Evolutionary conservation across 1,140 invertebrate species (phyloP).

Genomic region (Conus ventricosus): DNA sequence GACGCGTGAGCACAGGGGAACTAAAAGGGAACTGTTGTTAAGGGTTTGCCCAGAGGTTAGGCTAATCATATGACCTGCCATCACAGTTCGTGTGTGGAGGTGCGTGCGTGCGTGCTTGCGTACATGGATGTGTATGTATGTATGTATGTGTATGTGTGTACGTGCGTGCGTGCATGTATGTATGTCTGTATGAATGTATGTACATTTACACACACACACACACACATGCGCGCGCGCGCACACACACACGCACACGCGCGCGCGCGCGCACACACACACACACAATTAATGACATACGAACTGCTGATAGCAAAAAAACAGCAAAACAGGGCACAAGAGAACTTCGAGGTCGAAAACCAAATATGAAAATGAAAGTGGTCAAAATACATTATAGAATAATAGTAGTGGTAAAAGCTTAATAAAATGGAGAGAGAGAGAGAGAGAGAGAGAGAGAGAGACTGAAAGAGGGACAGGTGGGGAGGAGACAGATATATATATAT

Average conservation of each 20-base stretch:
- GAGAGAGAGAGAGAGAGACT: too few species aligned
- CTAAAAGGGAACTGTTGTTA: too few species aligned
- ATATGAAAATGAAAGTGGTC: too few species aligned
- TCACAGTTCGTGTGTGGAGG: background rate
- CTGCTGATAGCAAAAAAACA: too few species aligned
- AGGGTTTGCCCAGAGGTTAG: too few species aligned
- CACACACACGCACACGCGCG: background rate
- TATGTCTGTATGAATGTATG: background rate
- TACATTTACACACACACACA: constrained; percentile 4
- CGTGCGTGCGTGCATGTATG: background rate
- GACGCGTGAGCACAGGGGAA: background rate
- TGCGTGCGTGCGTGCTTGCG: background rate
- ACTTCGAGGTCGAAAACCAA: too few species aligned
- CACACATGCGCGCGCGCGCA: background rate
- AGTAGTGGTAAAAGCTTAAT: too few species aligned
- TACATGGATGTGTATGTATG: background rate
- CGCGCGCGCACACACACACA: background rate
- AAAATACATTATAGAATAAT: too few species aligned
- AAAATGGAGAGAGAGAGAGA: too few species aligned
- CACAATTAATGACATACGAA: background rate
- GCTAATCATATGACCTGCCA: background rate
- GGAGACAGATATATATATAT: too few species aligned
- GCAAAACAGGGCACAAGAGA: too few species aligned
- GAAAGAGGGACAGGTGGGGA: too few species aligned
- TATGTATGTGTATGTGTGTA: background rate